Evolutionary conservation across 2,797 vertebrate species (phyloP).

Genomic region (Crocodylus rhombifer): DNA sequence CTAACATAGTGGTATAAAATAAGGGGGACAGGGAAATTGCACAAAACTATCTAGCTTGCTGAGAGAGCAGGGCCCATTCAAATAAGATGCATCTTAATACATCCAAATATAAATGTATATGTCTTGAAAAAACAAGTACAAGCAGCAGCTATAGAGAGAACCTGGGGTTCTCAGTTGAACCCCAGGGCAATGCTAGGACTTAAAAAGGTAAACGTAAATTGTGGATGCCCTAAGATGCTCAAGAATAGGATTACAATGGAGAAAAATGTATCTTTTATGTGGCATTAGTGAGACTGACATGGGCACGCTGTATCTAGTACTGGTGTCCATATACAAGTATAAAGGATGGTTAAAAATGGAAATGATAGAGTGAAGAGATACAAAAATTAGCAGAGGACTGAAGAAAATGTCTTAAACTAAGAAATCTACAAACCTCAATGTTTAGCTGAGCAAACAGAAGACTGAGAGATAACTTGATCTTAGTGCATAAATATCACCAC

Average conservation of each 20-base stretch:
- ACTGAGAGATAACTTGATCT: not conserved
- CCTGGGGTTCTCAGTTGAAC: not conserved
- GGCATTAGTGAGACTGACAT: not conserved
- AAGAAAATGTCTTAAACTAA: conserved; percentile 5
- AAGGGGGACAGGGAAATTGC: too few species aligned
- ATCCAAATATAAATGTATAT: too few species aligned
- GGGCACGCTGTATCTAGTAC: not conserved
- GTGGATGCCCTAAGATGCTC: not conserved
- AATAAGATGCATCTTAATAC: too few species aligned
- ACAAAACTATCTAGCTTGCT: too few species aligned
- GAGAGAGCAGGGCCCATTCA: too few species aligned
- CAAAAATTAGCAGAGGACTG: not conserved
- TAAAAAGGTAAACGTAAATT: not conserved
- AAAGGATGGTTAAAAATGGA: not conserved
- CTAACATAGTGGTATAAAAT: too few species aligned
- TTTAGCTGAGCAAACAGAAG: not conserved
- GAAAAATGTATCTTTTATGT: not conserved
- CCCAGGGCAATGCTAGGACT: conserved; percentile 9
- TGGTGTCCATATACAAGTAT: not conserved
- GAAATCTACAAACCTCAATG: not conserved
- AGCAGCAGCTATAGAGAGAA: conserved; percentile 28
- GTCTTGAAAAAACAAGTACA: too few species aligned
- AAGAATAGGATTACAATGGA: not conserved
- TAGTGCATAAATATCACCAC: not conserved
- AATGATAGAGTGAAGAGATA: not conserved